Percentiles rank a stretch among this genome's conserved stretches.
Evolutionary conservation across 2,113 vertebrate genomes (phyloP).

Genomic region (Deroptyus accipitrinus): DNA sequence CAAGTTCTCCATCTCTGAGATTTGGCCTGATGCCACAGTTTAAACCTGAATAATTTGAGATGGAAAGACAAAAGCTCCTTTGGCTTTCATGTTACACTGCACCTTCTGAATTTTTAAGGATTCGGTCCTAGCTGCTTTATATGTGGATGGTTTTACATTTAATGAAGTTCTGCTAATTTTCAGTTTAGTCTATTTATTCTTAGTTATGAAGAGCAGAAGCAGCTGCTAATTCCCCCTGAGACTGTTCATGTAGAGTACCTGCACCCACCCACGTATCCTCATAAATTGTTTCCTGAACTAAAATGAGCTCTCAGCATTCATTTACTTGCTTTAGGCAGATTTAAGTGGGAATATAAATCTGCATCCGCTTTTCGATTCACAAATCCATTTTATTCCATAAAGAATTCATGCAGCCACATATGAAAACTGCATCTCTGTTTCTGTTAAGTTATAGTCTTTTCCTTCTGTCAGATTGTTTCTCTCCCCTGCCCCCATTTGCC

Average conservation of each 20-base stretch:
- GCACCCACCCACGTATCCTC: constrained; percentile 25
- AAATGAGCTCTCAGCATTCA: constrained; percentile 39
- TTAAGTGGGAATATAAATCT: constrained; percentile 70
- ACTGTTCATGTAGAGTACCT: not conserved
- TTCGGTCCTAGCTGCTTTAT: constrained; percentile 4
- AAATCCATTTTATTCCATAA: constrained; percentile 70
- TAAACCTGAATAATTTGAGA: constrained; percentile 54
- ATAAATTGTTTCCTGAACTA: constrained; percentile 55
- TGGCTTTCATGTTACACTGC: constrained; percentile 18
- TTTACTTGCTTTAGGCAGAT: constrained; percentile 62
- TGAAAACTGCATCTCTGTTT: constrained; percentile 55
- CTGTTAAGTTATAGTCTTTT: constrained; percentile 37
- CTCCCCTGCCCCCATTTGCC: constrained; percentile 7
- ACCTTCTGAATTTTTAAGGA: constrained; percentile 58
- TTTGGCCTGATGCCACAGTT: not conserved
- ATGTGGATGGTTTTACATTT: constrained; percentile 48
- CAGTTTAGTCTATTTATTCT: constrained; percentile 52
- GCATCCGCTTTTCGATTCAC: constrained; percentile 67
- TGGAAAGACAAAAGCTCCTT: constrained; percentile 44
- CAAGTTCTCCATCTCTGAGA: not conserved
- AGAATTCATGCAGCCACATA: constrained; percentile 56
- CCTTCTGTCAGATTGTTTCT: not conserved
- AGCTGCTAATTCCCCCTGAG: constrained; percentile 50
- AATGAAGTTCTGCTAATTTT: constrained; percentile 61
- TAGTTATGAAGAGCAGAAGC: constrained; percentile 10